Evolutionary conservation across 2,888 invertebrate species (phyloP).

Genomic region (Xanthia icteritia): DNA sequence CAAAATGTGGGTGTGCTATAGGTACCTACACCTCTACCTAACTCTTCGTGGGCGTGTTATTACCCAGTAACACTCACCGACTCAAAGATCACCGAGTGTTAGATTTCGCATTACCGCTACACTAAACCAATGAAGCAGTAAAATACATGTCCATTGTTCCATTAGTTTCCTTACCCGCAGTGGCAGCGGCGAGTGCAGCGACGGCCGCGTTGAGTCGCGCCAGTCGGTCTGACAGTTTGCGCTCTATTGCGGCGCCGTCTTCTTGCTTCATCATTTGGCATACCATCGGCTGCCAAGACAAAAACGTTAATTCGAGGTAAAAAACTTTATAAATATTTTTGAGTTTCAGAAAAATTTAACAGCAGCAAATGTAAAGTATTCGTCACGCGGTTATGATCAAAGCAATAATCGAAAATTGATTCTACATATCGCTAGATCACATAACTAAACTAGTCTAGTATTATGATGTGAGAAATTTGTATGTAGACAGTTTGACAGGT

Average conservation of each 20-base stretch:
- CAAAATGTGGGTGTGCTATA: too few species aligned
- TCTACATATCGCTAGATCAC: background rate
- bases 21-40: too few species aligned
- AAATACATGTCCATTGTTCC: background rate
- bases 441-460: background rate
- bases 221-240: conserved; percentile 54
- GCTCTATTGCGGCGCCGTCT: conserved; percentile 49
- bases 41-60: too few species aligned
- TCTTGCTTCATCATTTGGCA: conserved; percentile 46
- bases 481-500: background rate
- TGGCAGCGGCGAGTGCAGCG: conserved; percentile 61
- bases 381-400: background rate
- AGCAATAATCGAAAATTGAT: background rate
- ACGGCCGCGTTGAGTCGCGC: conserved; percentile 43
- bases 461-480: background rate
- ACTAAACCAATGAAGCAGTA: background rate
- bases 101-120: background rate
- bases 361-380: background rate
- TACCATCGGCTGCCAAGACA: conserved; percentile 14
- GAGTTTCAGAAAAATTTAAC: background rate
- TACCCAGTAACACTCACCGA: background rate
- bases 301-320: background rate
- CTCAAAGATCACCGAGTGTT: background rate
- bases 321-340: background rate
- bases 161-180: conserved; percentile 28